Evolutionary conservation across 64 coral and sea anemone genomes (phyloP).

Genomic region (Montipora cactus): DNA sequence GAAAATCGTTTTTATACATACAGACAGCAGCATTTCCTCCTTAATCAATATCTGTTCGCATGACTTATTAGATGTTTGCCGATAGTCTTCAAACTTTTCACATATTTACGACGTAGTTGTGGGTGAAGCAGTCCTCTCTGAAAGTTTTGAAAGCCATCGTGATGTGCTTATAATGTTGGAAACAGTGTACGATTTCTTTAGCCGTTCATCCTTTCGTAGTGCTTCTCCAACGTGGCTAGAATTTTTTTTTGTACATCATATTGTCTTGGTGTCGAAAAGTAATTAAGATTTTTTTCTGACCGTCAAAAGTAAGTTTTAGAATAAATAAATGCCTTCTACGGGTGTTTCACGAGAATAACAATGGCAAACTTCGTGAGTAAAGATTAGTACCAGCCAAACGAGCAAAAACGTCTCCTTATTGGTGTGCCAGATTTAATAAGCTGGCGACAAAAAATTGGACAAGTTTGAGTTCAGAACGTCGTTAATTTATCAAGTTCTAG

Average conservation of each 20-base stretch:
- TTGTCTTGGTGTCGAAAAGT: too few relatives aligned
- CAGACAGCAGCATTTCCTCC: not conserved
- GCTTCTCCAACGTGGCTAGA: too few relatives aligned
- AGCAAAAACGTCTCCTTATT: not conserved
- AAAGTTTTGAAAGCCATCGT: too few relatives aligned
- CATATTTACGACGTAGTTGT: not conserved
- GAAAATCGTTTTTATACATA: conserved; percentile 9
- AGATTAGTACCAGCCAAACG: not conserved
- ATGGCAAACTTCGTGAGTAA: not conserved
- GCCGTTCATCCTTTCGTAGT: too few relatives aligned
- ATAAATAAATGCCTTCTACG: not conserved
- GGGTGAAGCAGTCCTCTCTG: not conserved
- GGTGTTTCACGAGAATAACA: not conserved
- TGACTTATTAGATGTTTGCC: not conserved
- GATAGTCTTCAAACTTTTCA: not conserved
- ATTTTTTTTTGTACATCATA: too few relatives aligned
- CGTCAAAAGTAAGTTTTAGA: not conserved
- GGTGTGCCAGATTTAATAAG: too few relatives aligned
- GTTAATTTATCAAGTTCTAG: not conserved
- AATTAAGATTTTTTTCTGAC: too few relatives aligned
- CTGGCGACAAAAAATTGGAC: not conserved
- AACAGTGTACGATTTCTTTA: too few relatives aligned
- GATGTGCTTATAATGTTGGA: too few relatives aligned
- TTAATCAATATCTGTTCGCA: not conserved
- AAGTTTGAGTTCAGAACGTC: not conserved